Evolutionary conservation across 2,113 vertebrate genomes (phyloP), one percentile per base, ranked within the genome.

Genomic region (Acanthisitta chloris): DNA sequence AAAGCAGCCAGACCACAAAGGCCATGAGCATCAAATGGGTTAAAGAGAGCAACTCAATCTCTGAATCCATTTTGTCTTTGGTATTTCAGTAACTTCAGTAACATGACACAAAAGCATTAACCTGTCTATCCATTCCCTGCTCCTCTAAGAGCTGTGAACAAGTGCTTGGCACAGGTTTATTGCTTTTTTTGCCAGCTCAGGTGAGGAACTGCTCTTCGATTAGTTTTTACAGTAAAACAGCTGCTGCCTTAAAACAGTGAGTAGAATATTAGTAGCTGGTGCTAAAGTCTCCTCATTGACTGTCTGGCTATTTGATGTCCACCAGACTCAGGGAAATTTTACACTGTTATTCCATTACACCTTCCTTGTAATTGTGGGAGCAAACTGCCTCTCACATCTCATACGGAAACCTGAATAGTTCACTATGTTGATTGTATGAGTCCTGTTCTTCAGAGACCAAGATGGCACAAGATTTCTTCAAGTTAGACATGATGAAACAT

Each of bases 381-480:
- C 17, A 31, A 42, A 70, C 24, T 36, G 31, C 34, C 31, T 43
- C 46, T 59, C 62, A n/a, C 13, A 59, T 42, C 43, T 58, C 45
- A 13, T 16, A 34, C 4, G 9, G 62, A 70, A 80, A 52, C 25
- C 23, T 29, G 16, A 42, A 15, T 6, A 67, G 51, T 69, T 49
- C 43, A 58, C n/a, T 8, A 9, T 26, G 12, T 14, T 0, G 0
- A 16, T 36, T 38, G 8, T 21, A n/a, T 2, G 40, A 64, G 14
- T n/a, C 64, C 66, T 74, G 38, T 43, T 80, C 48, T 52, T 64
- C 34, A 42, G 31, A 48, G 43, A 45, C 38, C 38, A 91, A 38
- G 67, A 29, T 12, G 19, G 28, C 48, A 71, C 24, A 34, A 34
- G 7, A 59, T 31, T 90, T 33, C 40, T 78, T 78, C 36, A 66